Percentiles rank a stretch among this genome's conserved stretches.
phyloP scores from a whole-genome alignment of 2,797 vertebrate genomes.

The Sebastes hopkinsi region DNA sequence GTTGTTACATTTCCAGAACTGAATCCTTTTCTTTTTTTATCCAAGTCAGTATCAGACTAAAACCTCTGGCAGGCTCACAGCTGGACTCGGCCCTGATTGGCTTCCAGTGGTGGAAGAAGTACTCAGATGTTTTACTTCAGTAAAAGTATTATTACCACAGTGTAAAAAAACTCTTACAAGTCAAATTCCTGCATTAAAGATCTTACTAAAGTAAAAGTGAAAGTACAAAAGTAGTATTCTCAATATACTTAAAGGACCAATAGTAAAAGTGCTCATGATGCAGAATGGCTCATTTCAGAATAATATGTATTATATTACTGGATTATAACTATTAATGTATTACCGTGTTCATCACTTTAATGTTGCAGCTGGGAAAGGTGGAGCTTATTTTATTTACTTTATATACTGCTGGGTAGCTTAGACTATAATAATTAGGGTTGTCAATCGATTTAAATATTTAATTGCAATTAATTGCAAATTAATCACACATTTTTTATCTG shows the following conservation, averaged over 20 bases:
- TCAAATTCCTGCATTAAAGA: neutral
- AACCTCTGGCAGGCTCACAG: neutral
- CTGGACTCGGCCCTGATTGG: neutral
- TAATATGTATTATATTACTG: neutral
- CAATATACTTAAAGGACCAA: neutral
- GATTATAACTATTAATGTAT: neutral
- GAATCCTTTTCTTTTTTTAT: neutral
- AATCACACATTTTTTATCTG: too few species aligned
- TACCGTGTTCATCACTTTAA: neutral
- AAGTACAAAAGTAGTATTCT: neutral
- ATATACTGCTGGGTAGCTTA: neutral
- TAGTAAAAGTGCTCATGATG: neutral
- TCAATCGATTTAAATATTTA: too few species aligned
- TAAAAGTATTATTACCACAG: neutral
- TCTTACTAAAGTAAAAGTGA: neutral
- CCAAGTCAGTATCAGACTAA: neutral
- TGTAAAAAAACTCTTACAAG: neutral
- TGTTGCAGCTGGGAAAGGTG: neutral
- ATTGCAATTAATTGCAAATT: too few species aligned
- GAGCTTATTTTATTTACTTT: neutral
- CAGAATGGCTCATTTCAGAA: neutral
- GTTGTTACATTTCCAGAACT: neutral
- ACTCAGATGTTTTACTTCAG: neutral
- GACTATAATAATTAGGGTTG: neutral
- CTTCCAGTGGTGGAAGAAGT: neutral